Evolutionary conservation across 2,888 invertebrate genomes (phyloP).

Genomic region (Nomada fucata): DNA sequence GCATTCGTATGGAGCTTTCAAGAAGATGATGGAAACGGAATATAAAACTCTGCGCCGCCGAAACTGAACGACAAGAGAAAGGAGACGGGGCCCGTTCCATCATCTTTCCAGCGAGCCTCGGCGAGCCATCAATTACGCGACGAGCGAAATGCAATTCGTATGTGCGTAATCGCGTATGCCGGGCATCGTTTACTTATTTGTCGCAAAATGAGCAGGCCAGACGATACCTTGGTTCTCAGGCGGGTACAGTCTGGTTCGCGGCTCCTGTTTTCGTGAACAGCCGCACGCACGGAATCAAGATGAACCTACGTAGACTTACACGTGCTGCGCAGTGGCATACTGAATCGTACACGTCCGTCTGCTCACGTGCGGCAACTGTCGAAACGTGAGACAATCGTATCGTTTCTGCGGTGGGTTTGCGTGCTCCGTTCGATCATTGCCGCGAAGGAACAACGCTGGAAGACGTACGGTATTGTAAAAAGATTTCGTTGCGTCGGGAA

Average conservation of each 20-base stretch:
- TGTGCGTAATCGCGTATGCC: constrained; percentile 8
- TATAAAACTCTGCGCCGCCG: constrained; percentile 24
- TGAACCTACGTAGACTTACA: constrained; percentile 64
- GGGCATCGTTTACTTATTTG: constrained; percentile 37
- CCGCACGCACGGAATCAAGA: constrained; percentile 65
- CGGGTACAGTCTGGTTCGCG: constrained; percentile 36
- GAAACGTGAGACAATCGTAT: constrained; percentile 59
- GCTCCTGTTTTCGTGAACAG: constrained; percentile 64
- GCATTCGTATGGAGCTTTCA: constrained; percentile 28
- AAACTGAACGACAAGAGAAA: not conserved
- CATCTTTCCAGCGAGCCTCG: not conserved
- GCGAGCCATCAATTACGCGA: not conserved
- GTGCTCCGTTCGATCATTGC: not conserved
- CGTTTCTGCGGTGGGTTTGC: constrained; percentile 42
- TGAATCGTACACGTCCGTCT: constrained; percentile 56
- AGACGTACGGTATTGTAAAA: not conserved
- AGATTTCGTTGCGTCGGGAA: not conserved
- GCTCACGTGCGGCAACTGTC: constrained; percentile 61
- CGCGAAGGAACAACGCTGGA: not conserved
- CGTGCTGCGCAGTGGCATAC: constrained; percentile 62
- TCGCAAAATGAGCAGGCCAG: constrained; percentile 29
- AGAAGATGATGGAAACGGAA: constrained; percentile 53
- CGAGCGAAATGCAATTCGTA: no score
- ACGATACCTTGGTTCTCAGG: constrained; percentile 51
- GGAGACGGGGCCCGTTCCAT: not conserved